Base-by-base conservation (phyloP, 2,888 invertebrate genomes). In the Liodrosophila aerea region DNA sequence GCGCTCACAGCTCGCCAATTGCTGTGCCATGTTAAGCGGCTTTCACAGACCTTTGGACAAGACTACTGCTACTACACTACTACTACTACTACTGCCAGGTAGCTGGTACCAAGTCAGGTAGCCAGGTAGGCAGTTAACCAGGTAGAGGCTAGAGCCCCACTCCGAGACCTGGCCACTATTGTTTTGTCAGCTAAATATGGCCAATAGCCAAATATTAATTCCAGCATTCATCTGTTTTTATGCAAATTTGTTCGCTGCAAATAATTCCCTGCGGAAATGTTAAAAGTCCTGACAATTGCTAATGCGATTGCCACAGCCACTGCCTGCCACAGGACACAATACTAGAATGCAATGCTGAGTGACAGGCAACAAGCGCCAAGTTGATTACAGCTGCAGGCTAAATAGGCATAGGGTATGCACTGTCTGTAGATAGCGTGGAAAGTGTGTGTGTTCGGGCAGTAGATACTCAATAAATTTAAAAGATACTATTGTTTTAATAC, bases 161-260 rank as follows among this genome's bases (percentile, higher is more conserved):
- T 33, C n/a, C 11, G 18, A 13, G 12, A 18, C 29, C 40, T 36
- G 37, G 57, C 64, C 53, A 63, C 85, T 77, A 80, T 80, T 80
- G 78, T 80, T 82, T 61, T 80, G 85, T 80, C 78, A 77, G 73
- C 85, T 85, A 69, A 82, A 80, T 80, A 80, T 82, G 78, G 78
- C 82, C 82, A 75, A 80, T 80, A 84, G 75, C 78, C 85, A 80
- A 80, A 80, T 80, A 80, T 84, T 80, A 80, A 80, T 84, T 80
- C 78, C 78, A 72, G 68, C 57, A 60, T 59, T 57, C 67, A 76
- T 65, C 75, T 66, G 64, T 61, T 75, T 80, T 71, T 83, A 80
- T 83, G 77, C 84, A 76, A 83, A 83, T 77, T 64, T 43, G 1
- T 11, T 22, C 13, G 29, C 45, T 62, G 15, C 36, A 33, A 81